phyloP scores from a whole-genome alignment of 2,888 invertebrate species.

The Lapara coniferarum region DNA sequence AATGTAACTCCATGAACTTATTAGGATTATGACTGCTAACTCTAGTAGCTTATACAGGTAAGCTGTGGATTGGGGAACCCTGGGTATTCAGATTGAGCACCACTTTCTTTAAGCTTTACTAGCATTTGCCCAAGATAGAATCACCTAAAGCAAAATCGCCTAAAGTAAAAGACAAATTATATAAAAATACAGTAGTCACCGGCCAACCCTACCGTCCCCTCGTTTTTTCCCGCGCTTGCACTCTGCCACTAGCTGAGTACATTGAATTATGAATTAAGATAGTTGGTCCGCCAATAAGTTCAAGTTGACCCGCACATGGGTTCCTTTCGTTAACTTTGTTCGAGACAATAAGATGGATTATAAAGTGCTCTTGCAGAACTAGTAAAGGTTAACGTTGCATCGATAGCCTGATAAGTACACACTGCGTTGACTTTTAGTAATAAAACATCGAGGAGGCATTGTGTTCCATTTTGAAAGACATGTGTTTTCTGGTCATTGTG shows the following conservation, averaged over 20 bases:
- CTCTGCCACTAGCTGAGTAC: constrained; percentile 65
- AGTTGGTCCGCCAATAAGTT: constrained; percentile 35
- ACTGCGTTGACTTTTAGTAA: too few relatives aligned
- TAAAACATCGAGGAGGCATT: too few relatives aligned
- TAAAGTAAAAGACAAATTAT: too few relatives aligned
- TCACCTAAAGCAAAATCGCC: too few relatives aligned
- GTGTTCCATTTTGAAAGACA: too few relatives aligned
- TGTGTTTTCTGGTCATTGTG: not conserved
- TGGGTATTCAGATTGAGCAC: too few relatives aligned
- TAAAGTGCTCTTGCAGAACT: not conserved
- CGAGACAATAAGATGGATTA: not conserved
- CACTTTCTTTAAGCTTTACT: not conserved
- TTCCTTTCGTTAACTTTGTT: not conserved
- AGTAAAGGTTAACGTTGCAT: not conserved
- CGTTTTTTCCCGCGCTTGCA: constrained; percentile 60
- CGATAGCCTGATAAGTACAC: too few relatives aligned
- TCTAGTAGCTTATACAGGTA: too few relatives aligned
- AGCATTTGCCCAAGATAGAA: too few relatives aligned
- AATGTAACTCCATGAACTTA: too few relatives aligned
- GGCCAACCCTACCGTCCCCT: constrained; percentile 30
- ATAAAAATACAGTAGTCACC: not conserved
- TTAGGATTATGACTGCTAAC: too few relatives aligned
- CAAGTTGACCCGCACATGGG: constrained; percentile 3
- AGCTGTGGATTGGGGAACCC: too few relatives aligned
- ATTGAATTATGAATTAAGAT: constrained; percentile 79